Evolutionary conservation across 2,888 invertebrate species (phyloP).

Genomic region (Nasonovia ribisnigri): DNA sequence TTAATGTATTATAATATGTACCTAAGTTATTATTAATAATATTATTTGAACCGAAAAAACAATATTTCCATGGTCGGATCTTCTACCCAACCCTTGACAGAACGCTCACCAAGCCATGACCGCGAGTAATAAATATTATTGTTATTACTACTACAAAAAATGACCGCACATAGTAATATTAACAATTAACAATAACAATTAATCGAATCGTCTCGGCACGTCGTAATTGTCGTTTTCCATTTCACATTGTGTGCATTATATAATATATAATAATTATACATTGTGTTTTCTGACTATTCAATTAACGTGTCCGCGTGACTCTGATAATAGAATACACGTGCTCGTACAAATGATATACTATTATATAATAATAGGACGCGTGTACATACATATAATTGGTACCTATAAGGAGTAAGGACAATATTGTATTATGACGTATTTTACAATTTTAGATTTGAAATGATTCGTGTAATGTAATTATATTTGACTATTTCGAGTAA

Average conservation of each 20-base stretch:
- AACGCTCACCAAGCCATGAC: neutral
- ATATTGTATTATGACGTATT: neutral
- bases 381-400: neutral
- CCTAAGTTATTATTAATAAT: neutral
- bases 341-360: neutral
- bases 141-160: neutral
- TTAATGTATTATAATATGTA: neutral
- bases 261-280: neutral
- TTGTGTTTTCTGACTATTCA: slow-evolving; percentile 9
- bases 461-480: neutral
- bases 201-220: neutral
- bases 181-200: neutral
- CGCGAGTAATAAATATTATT: neutral
- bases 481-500: neutral
- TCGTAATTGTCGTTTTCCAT: neutral
- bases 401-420: too few relatives aligned
- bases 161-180: neutral
- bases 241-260: neutral
- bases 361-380: neutral
- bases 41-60: neutral
- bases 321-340: slow-evolving; percentile 2
- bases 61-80: neutral
- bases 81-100: neutral
- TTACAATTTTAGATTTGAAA: neutral
- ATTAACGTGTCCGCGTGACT: slow-evolving; percentile 9